phyloP scores from a whole-genome alignment of 2,797 vertebrate species.

The Sebastes kiyomatsui region DNA sequence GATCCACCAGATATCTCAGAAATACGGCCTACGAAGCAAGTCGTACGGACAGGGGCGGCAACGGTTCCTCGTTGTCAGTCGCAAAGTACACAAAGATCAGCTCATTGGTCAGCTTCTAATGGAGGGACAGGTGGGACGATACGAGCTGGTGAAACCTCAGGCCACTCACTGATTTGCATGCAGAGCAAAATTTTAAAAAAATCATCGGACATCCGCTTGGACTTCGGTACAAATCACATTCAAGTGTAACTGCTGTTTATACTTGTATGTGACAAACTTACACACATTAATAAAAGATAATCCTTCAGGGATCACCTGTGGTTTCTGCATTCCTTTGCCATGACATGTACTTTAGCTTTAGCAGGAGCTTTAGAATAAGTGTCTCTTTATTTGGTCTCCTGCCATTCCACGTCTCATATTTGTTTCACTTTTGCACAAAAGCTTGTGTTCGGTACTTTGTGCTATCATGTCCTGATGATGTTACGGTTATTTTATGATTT shows the following conservation, averaged over 20 bases:
- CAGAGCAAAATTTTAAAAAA: not conserved
- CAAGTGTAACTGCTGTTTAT: conserved; percentile 51
- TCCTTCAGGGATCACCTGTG: conserved; percentile 57
- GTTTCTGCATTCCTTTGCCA: conserved; percentile 72
- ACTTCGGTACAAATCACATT: conserved; percentile 56
- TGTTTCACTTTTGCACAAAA: conserved; percentile 47
- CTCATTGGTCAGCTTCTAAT: conserved; percentile 94
- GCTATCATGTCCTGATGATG: conserved; percentile 31
- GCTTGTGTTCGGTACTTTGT: conserved; percentile 53
- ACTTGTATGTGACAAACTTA: conserved; percentile 40
- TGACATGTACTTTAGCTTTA: conserved; percentile 49
- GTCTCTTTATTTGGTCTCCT: conserved; percentile 31
- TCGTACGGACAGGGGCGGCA: conserved; percentile 93
- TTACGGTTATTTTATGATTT: conserved; percentile 19
- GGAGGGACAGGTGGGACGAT: conserved; percentile 95
- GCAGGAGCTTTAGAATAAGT: conserved; percentile 29
- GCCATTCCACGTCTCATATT: conserved; percentile 55
- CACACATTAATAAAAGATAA: conserved; percentile 41
- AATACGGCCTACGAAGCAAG: conserved; percentile 94
- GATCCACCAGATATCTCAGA: conserved; percentile 95
- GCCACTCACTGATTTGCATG: conserved; percentile 78
- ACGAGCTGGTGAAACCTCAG: conserved; percentile 95
- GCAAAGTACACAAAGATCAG: conserved; percentile 93
- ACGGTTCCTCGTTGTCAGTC: conserved; percentile 93
- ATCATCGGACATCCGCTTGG: conserved; percentile 10